phyloP scores from a whole-genome alignment of 1,140 invertebrate genomes.

The Brachionus angularis region DNA sequence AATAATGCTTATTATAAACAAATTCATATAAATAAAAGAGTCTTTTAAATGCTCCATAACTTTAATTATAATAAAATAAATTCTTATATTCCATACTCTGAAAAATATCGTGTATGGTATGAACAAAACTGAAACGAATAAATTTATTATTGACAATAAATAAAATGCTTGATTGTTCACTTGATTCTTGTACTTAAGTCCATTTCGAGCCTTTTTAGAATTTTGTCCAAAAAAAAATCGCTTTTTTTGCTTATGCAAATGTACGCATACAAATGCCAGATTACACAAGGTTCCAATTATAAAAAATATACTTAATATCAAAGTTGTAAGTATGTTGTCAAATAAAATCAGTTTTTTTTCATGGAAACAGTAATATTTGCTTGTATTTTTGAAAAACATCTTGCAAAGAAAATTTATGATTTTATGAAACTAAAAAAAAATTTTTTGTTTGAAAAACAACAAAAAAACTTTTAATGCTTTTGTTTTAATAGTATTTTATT shows the following conservation, averaged over 20 bases:
- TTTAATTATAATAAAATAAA: not conserved
- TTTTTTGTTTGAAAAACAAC: slow-evolving; percentile 11
- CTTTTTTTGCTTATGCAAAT: not conserved
- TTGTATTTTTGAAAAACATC: slow-evolving; percentile 26
- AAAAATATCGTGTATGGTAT: slow-evolving; percentile 31
- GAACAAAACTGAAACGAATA: not conserved
- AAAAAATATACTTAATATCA: slow-evolving; percentile 17
- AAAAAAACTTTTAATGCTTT: too few species aligned
- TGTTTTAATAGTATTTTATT: too few species aligned
- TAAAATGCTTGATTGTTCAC: slow-evolving; percentile 11
- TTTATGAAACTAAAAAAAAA: not conserved
- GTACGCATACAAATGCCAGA: not conserved
- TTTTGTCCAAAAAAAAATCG: not conserved
- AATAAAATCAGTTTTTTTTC: not conserved
- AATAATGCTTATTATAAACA: slow-evolving; percentile 26
- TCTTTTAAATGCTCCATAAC: slow-evolving; percentile 38
- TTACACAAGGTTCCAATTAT: not conserved
- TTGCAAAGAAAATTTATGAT: too few species aligned
- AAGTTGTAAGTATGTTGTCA: not conserved
- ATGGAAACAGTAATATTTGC: not conserved
- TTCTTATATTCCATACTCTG: not conserved
- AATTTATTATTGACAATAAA: slow-evolving; percentile 7
- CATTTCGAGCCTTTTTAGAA: not conserved
- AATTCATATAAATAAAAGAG: slow-evolving; percentile 27
- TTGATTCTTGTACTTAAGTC: slow-evolving; percentile 28